Percentiles rank a stretch among this genome's conserved stretches.
Conservation (phyloP, 2,113 vertebrate species). For the Tringa solitaria region DNA sequence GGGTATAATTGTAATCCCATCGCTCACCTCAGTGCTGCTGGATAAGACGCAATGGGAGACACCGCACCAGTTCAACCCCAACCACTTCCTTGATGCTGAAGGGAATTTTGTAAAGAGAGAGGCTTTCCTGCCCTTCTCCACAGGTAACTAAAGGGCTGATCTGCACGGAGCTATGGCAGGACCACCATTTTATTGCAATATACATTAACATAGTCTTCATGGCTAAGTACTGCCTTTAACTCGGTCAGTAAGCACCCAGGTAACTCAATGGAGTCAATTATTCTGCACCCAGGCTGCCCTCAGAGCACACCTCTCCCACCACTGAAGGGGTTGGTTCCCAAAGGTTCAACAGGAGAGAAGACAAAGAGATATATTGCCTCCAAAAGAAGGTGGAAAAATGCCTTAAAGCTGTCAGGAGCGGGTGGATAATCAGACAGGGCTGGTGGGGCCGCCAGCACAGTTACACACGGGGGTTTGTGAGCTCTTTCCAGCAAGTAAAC, state of each 20-base stretch:
- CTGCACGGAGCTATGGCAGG: neutral
- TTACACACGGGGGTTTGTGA: neutral
- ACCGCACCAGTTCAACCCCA: slow-evolving; percentile 77
- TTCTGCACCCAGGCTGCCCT: neutral
- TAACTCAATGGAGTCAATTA: neutral
- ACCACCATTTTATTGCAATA: neutral
- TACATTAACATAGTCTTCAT: neutral
- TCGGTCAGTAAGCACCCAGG: neutral
- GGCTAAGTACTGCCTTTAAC: neutral
- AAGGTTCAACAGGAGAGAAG: neutral
- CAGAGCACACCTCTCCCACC: neutral
- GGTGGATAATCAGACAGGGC: neutral
- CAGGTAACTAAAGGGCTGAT: slow-evolving; percentile 40
- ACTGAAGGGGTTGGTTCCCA: neutral
- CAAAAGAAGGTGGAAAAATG: neutral
- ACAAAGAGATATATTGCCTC: neutral
- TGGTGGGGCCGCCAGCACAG: neutral
- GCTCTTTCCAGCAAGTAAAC: neutral
- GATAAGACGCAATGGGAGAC: slow-evolving; percentile 78
- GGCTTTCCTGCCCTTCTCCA: slow-evolving; percentile 79
- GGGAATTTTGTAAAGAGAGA: slow-evolving; percentile 76
- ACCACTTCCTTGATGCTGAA: slow-evolving; percentile 73
- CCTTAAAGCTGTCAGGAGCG: neutral
- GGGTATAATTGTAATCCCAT: slow-evolving; percentile 78
- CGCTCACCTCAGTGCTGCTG: slow-evolving; percentile 77